phyloP scores from a whole-genome alignment of 2,797 vertebrate genomes.

The Emydoidea blandingii region DNA sequence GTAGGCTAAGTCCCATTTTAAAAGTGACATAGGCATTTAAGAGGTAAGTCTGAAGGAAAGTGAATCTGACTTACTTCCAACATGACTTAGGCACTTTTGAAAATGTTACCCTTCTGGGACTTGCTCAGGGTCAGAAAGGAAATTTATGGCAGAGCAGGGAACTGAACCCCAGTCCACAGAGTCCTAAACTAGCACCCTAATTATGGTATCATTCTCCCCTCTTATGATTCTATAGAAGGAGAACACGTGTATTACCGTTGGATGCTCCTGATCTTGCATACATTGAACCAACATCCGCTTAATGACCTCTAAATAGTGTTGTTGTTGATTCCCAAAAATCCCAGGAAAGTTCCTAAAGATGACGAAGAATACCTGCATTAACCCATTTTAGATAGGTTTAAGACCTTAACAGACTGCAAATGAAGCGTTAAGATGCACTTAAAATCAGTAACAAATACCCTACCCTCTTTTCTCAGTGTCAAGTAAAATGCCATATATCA shows the following conservation, averaged over 20 bases:
- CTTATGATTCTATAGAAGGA: background rate
- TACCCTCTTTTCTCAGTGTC: background rate
- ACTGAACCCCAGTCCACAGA: slow-evolving; percentile 49
- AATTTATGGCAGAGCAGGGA: slow-evolving; percentile 18
- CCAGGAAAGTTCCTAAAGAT: slow-evolving; percentile 95
- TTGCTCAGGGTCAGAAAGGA: slow-evolving; percentile 65
- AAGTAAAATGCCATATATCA: background rate
- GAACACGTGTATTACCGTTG: slow-evolving; percentile 83
- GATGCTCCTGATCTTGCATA: slow-evolving; percentile 97
- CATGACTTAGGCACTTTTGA: slow-evolving; percentile 19
- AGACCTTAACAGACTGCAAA: background rate
- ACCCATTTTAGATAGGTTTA: background rate
- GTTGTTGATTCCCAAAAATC: slow-evolving; percentile 99
- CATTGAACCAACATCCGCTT: slow-evolving; percentile 99
- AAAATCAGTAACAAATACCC: background rate
- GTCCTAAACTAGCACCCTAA: background rate
- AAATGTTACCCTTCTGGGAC: slow-evolving; percentile 41
- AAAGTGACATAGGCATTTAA: slow-evolving; percentile 5
- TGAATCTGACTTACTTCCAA: slow-evolving; percentile 17
- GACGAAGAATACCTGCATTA: background rate
- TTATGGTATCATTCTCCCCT: background rate
- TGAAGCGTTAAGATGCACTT: background rate
- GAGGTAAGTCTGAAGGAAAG: slow-evolving; percentile 22
- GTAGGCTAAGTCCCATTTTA: background rate
- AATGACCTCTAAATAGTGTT: slow-evolving; percentile 98